These are phyloP conservation scores for Vannuccia rotundouncinata DNA, from an alignment of 2,888 invertebrate species.

Conservation along the genomic window DNA sequence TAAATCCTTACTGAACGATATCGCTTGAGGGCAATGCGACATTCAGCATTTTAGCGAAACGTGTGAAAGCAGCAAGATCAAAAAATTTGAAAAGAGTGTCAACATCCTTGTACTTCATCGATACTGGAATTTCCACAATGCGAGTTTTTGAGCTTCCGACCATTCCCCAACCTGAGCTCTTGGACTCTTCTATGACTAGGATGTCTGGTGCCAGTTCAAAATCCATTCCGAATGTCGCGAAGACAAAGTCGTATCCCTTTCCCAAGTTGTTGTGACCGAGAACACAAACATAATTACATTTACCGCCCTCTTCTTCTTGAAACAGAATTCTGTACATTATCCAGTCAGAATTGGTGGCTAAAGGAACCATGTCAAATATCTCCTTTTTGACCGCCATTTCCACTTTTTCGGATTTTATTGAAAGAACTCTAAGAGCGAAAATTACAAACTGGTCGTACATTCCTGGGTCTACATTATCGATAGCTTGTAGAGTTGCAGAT, in stretches of 20 bases:
- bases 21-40: neutral
- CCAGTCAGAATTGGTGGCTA: slow-evolving; percentile 13
- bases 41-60: slow-evolving; percentile 28
- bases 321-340: slow-evolving; percentile 1
- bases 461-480: slow-evolving; percentile 7
- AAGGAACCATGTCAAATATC: slow-evolving; percentile 27
- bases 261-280: slow-evolving; percentile 24
- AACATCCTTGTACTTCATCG: neutral
- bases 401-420: neutral
- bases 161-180: slow-evolving; percentile 23
- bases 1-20: too few species aligned
- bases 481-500: slow-evolving; percentile 14
- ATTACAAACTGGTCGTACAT: slow-evolving; percentile 12
- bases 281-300: slow-evolving; percentile 16
- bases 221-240: slow-evolving; percentile 11
- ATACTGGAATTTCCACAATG: slow-evolving; percentile 16
- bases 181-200: slow-evolving; percentile 2
- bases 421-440: slow-evolving; percentile 21
- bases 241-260: slow-evolving; percentile 20
- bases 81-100: slow-evolving; percentile 23
- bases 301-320: slow-evolving; percentile 4
- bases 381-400: slow-evolving; percentile 4
- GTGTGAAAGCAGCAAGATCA: slow-evolving; percentile 22
- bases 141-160: slow-evolving; percentile 17
- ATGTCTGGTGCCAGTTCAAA: slow-evolving; percentile 28